Percentiles rank a stretch among this genome's conserved stretches.
These are phyloP conservation scores for Amyelois transitella DNA, from an alignment of 1,140 invertebrate genomes.

Conservation along the genomic window DNA sequence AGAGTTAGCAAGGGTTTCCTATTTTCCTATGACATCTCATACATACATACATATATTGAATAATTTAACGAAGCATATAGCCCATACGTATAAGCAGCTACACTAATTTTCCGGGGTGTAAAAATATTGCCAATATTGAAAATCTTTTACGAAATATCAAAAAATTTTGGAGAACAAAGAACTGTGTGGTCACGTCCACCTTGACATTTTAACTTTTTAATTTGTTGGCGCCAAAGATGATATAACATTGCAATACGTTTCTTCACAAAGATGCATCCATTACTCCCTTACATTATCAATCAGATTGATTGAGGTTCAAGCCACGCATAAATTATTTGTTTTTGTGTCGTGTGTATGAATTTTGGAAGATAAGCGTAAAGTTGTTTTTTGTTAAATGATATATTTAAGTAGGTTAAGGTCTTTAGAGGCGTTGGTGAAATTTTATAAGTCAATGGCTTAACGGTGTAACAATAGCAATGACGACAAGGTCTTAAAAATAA, in stretches of 20 bases:
- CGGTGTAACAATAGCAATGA: too few species aligned
- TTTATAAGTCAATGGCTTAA: too few species aligned
- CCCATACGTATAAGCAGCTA: too few species aligned
- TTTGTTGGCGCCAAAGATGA: constrained; percentile 1
- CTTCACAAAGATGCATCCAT: not conserved
- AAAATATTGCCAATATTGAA: not conserved
- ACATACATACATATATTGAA: too few species aligned
- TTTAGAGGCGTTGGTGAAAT: too few species aligned
- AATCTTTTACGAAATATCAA: not conserved
- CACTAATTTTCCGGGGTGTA: too few species aligned
- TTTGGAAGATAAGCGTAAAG: not conserved
- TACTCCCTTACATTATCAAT: not conserved
- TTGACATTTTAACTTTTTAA: constrained; percentile 2
- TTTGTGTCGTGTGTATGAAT: not conserved
- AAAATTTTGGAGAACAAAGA: not conserved
- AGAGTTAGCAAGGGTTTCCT: too few species aligned
- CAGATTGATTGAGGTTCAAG: not conserved
- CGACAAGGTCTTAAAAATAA: too few species aligned
- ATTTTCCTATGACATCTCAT: too few species aligned
- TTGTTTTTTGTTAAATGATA: not conserved
- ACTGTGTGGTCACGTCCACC: not conserved
- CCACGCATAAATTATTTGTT: not conserved
- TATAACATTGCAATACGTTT: not conserved
- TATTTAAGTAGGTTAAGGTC: not conserved
- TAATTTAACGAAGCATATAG: too few species aligned